Conservation (phyloP, 1,140 invertebrate species). For the Nasonia longicornis region DNA sequence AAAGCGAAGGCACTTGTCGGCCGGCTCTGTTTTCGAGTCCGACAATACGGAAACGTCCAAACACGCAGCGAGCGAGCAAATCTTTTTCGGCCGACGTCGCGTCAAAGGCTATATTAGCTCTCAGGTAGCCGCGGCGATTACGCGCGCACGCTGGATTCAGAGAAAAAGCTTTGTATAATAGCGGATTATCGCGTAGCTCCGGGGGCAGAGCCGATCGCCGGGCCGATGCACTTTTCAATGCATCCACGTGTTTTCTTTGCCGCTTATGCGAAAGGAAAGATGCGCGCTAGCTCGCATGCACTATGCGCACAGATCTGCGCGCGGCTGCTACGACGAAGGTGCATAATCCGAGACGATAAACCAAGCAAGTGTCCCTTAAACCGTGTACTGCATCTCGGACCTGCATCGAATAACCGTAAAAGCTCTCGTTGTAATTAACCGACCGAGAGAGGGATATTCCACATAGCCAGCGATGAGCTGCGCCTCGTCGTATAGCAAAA, state of each 20-base stretch:
- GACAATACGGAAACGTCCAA: not conserved
- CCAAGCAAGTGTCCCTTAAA: no score
- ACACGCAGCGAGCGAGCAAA: not conserved
- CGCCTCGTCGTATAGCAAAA: not conserved
- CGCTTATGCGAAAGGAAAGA: not conserved
- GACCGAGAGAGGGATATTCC: no score
- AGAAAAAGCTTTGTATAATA: slow-evolving; percentile 31
- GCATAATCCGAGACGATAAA: no score
- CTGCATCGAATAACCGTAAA: no score
- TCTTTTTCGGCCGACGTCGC: not conserved
- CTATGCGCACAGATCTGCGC: no score
- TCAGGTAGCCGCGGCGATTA: slow-evolving; percentile 15
- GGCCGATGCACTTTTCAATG: not conserved
- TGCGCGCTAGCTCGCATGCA: no score
- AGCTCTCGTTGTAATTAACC: no score
- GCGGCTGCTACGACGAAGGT: no score
- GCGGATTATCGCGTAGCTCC: slow-evolving; percentile 28
- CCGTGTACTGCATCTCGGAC: no score
- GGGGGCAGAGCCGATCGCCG: not conserved
- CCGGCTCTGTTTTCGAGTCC: slow-evolving; percentile 2
- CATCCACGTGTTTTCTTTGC: not conserved
- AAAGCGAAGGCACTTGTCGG: not conserved
- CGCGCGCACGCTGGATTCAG: slow-evolving; percentile 3
- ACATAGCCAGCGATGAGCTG: no score
- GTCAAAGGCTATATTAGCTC: slow-evolving; percentile 24